These are phyloP conservation scores for Ceratoteleas bidentatus DNA, from an alignment of 1,140 invertebrate species.

Conservation along the genomic window DNA sequence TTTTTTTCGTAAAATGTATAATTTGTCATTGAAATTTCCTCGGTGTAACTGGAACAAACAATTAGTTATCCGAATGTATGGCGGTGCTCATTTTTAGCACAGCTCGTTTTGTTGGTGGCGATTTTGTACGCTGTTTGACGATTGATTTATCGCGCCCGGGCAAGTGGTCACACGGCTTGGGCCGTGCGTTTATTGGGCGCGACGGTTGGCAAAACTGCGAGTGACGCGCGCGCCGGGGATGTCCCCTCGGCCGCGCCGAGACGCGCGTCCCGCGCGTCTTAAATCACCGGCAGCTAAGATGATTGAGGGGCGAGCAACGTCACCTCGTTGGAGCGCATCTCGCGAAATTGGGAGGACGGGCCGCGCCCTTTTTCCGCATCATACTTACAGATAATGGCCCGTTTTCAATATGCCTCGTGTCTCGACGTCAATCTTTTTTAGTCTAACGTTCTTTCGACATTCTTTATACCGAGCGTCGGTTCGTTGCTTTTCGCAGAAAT, in stretches of 20 bases:
- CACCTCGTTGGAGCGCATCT: slow-evolving; percentile 73
- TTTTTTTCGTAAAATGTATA: no score
- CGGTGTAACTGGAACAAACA: no score
- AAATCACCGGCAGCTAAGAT: slow-evolving; percentile 71
- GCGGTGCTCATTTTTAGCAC: background rate
- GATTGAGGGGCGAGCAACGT: slow-evolving; percentile 72
- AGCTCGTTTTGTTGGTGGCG: background rate
- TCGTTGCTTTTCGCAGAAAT: no score
- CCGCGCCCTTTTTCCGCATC: slow-evolving; percentile 72
- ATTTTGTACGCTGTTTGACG: background rate
- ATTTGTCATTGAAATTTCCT: no score
- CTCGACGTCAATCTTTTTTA: background rate
- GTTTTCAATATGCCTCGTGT: slow-evolving; percentile 31
- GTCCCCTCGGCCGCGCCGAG: slow-evolving; percentile 51
- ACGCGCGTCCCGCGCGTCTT: slow-evolving; percentile 69
- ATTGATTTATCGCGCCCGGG: slow-evolving; percentile 35
- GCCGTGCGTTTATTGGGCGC: slow-evolving; percentile 22
- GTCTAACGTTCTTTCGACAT: background rate
- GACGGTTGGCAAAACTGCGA: slow-evolving; percentile 43
- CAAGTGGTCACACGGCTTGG: slow-evolving; percentile 40
- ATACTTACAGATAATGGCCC: slow-evolving; percentile 60
- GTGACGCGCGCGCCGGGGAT: slow-evolving; percentile 31
- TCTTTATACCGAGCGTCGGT: slow-evolving; percentile 11
- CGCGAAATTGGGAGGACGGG: slow-evolving; percentile 75
- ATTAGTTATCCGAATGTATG: no score